Evolutionary conservation across 2,113 vertebrate genomes (phyloP).

Genomic region (Hemiscyllium ocellatum): DNA sequence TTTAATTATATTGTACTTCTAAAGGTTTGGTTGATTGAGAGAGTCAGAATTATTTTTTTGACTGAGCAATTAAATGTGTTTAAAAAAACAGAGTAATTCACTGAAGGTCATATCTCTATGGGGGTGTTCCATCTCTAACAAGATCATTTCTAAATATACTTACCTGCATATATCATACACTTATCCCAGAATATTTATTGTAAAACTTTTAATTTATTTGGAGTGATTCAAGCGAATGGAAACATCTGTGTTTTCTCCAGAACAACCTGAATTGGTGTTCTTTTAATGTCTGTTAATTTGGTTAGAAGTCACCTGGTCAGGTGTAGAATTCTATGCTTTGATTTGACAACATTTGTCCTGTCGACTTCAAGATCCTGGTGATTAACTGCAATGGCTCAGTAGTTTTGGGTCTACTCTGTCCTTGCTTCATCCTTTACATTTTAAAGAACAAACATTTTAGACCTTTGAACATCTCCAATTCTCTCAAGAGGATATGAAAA

Average conservation of each 20-base stretch:
- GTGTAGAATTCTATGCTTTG: background rate
- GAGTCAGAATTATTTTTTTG: constrained; percentile 32
- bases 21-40: constrained; percentile 24
- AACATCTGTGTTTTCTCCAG: constrained; percentile 12
- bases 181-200: background rate
- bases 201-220: background rate
- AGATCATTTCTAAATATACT: background rate
- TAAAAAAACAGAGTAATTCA: constrained; percentile 34
- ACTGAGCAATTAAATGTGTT: constrained; percentile 36
- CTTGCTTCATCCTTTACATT: background rate
- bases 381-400: background rate
- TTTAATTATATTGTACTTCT: background rate
- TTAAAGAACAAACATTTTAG: background rate
- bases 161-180: constrained; percentile 1
- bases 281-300: background rate
- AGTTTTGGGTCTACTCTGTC: background rate
- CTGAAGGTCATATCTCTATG: background rate
- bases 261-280: background rate
- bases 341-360: background rate
- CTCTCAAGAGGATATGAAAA: background rate
- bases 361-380: background rate
- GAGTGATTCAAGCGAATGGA: background rate
- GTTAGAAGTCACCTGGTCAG: background rate
- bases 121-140: background rate
- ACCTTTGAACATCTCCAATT: background rate